Evolutionary conservation across 2,888 invertebrate species (phyloP), one percentile per base, ranked within the genome.

Genomic region (Brenthis hecate): DNA sequence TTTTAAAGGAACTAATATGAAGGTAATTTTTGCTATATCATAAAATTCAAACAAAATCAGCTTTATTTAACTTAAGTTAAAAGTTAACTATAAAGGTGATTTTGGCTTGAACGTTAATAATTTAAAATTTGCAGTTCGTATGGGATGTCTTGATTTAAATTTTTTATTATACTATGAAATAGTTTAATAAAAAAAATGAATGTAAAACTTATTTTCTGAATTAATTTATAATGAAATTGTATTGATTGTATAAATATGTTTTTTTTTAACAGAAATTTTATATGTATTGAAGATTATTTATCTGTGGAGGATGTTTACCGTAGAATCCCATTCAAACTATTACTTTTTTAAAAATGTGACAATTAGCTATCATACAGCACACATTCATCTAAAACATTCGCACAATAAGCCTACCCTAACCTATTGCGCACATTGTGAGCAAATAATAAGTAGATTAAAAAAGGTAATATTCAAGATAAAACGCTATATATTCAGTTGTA

Each of bases 391-490:
- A 36, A 54, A 57, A 62, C 65, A 70, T 64, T 56, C 56, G 53
- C 43, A 70, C 56, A 51, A 56, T 53, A 71, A 71, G 71, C 62
- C 62, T 69, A 69, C 51, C 66, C 54, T 66, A 70, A 55, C 53
- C 63, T 66, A 72, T 68, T 69, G 69, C 71, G 68, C 71, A 68
- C 65, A 56, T 65, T 32, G 66, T 70, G 69, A 71, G 69, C 70
- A 72, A 70, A 56, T 47, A 68, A 69, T 64, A 69, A 68, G 56
- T 72, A 62, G 62, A 71, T 68, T 68, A 63, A 68, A 68, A 68
- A 65, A 48, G 56, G 23, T 53, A 32, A 62, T 57, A 71, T 57
- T 58, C 65, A 68, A 65, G 54, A 57, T 50, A 65, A 56, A 14
- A 16, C 50, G 51, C 55, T 43, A 57, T 63, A 55, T 65, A 68